These are phyloP conservation scores for Polydrusus cervinus DNA, from an alignment of 2,888 invertebrate genomes.

Conservation along the genomic window DNA sequence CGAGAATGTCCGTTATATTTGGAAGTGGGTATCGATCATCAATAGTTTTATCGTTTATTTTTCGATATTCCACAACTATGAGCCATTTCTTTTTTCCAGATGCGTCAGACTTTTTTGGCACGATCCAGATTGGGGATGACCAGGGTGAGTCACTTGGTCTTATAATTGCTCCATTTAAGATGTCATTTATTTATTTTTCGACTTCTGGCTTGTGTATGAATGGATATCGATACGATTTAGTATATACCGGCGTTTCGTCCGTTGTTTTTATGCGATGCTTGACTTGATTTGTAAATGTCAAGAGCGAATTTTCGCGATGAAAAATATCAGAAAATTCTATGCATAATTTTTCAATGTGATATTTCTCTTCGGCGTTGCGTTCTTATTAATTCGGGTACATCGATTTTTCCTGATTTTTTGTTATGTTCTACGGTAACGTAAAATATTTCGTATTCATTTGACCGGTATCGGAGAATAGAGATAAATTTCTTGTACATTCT, in stretches of 20 bases:
- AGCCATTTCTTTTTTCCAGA: background rate
- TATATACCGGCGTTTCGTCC: background rate
- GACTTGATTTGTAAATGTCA: background rate
- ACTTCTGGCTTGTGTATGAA: background rate
- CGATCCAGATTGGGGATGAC: too few relatives aligned
- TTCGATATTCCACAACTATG: background rate
- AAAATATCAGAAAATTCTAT: background rate
- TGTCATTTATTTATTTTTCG: too few relatives aligned
- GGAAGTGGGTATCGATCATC: too few relatives aligned
- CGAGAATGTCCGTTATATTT: too few relatives aligned
- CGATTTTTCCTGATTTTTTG: too few relatives aligned
- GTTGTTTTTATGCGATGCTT: background rate
- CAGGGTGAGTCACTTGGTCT: too few relatives aligned
- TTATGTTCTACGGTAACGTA: too few relatives aligned
- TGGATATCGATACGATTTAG: background rate
- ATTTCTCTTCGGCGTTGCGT: too few relatives aligned
- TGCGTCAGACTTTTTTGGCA: background rate
- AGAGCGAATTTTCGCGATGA: background rate
- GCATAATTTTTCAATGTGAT: constrained; percentile 1
- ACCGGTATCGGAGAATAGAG: too few relatives aligned
- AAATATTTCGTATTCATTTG: too few relatives aligned
- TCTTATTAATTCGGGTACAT: too few relatives aligned
- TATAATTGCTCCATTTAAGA: too few relatives aligned
- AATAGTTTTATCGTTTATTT: background rate
- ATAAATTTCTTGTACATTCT: background rate